Evolutionary conservation across 2,113 vertebrate genomes (phyloP).

Genomic region (Macrotus californicus): DNA sequence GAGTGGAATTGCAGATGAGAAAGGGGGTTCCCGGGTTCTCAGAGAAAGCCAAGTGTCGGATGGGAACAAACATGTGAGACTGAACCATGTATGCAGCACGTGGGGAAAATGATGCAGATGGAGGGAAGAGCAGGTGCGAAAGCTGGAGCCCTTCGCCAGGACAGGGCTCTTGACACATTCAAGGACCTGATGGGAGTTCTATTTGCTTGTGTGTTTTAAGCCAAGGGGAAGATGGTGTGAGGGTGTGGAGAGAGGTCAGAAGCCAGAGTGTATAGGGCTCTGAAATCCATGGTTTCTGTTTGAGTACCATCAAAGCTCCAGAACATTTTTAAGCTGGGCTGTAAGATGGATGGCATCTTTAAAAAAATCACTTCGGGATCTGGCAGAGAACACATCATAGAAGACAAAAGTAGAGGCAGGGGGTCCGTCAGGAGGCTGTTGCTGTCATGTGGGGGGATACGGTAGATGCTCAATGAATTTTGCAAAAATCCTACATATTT

Average conservation of each 20-base stretch:
- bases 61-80: neutral
- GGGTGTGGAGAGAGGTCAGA: neutral
- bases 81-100: neutral
- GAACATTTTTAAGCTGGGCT: neutral
- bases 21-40: neutral
- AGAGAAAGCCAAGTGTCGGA: neutral
- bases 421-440: neutral
- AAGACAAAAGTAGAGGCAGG: neutral
- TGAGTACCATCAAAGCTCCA: neutral
- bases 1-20: neutral
- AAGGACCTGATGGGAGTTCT: neutral
- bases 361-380: neutral
- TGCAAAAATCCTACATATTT: neutral
- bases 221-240: neutral
- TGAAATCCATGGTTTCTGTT: neutral
- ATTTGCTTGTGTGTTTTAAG: neutral
- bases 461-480: neutral
- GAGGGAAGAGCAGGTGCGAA: neutral
- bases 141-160: neutral
- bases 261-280: neutral
- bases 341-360: neutral
- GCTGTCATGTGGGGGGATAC: neutral
- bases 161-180: neutral
- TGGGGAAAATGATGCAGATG: neutral
- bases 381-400: neutral